These are phyloP conservation scores for Harpalus rubripes DNA, from an alignment of 2,888 invertebrate genomes.

Conservation along the genomic window DNA sequence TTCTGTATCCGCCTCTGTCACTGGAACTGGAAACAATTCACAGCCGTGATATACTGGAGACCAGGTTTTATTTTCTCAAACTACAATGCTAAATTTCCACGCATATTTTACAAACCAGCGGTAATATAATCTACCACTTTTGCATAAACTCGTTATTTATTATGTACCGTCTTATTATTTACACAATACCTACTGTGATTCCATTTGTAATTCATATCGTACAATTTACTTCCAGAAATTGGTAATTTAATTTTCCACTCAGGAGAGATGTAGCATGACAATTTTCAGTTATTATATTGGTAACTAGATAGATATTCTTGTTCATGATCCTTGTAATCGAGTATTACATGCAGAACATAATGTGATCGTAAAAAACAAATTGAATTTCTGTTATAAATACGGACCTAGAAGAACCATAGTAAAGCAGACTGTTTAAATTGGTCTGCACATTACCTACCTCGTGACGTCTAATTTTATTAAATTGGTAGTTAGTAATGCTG, in stretches of 20 bases:
- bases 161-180: slow-evolving; percentile 45
- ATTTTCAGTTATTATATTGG: slow-evolving; percentile 3
- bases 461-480: too few relatives aligned
- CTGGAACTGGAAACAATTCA: slow-evolving; percentile 11
- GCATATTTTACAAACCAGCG: slow-evolving; percentile 46
- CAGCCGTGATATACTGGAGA: slow-evolving; percentile 32
- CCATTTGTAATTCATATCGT: slow-evolving; percentile 30
- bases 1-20: too few relatives aligned
- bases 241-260: slow-evolving; percentile 11
- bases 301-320: too few relatives aligned
- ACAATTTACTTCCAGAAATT: slow-evolving; percentile 16
- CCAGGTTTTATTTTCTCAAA: slow-evolving; percentile 44
- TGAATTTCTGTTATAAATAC: too few relatives aligned
- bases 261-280: background rate
- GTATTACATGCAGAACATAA: too few relatives aligned
- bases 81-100: slow-evolving; percentile 50
- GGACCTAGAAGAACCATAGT: too few relatives aligned
- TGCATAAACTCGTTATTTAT: background rate
- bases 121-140: slow-evolving; percentile 29
- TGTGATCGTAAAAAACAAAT: too few relatives aligned
- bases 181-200: slow-evolving; percentile 46
- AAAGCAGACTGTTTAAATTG: too few relatives aligned
- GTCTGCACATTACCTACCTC: too few relatives aligned
- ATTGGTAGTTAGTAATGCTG: too few relatives aligned
- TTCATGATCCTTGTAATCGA: too few relatives aligned